These are phyloP conservation scores for Syritta pipiens DNA, from an alignment of 2,888 invertebrate genomes.

Conservation along the genomic window DNA sequence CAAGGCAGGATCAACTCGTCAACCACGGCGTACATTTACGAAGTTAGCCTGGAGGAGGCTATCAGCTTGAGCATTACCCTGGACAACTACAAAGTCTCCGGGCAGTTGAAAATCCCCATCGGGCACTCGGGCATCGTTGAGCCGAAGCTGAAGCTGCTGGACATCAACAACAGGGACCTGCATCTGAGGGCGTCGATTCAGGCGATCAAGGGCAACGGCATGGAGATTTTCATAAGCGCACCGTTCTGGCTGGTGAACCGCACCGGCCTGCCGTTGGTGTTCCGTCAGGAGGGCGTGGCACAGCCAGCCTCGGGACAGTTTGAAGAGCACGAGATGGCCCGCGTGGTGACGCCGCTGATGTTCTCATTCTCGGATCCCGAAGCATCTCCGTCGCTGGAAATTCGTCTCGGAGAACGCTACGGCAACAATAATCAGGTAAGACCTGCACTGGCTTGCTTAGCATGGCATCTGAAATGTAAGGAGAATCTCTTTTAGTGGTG, in stretches of 20 bases:
- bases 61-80: constrained; percentile 88
- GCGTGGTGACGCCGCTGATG: constrained; percentile 94
- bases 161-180: constrained; percentile 86
- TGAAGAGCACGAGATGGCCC: constrained; percentile 95
- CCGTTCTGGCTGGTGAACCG: constrained; percentile 98
- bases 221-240: constrained; percentile 87
- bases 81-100: constrained; percentile 90
- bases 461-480: too few relatives aligned
- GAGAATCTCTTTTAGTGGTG: constrained; percentile 86
- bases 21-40: constrained; percentile 81
- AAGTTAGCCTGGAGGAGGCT: constrained; percentile 80
- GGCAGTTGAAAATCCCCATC: constrained; percentile 82
- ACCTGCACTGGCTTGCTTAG: too few relatives aligned
- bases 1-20: constrained; percentile 80
- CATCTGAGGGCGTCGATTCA: constrained; percentile 86
- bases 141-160: constrained; percentile 87
- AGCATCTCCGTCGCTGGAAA: constrained; percentile 87
- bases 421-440: constrained; percentile 81
- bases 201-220: constrained; percentile 82
- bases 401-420: constrained; percentile 86
- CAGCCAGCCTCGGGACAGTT: constrained; percentile 92
- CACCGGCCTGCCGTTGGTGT: constrained; percentile 96
- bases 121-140: constrained; percentile 81
- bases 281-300: constrained; percentile 92
- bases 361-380: constrained; percentile 96